A percentile compares a stretch with the other conserved stretches of the same genome.
Evolutionary conservation across 1,140 invertebrate genomes (phyloP).

Genomic region (Drosophila gunungcola): DNA sequence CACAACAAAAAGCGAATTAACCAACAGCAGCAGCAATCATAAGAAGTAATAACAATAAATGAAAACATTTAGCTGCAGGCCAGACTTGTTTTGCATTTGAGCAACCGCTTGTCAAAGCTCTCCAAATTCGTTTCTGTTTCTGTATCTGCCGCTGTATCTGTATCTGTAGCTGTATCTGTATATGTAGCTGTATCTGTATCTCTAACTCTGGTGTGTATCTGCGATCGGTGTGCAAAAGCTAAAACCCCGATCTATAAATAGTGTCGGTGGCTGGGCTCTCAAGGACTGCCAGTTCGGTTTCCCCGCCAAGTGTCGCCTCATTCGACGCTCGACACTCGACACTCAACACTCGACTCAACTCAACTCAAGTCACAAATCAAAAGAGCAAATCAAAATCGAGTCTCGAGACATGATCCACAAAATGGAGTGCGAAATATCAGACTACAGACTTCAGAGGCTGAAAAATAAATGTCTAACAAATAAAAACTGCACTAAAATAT

Average conservation of each 20-base stretch:
- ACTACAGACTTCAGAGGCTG: not conserved
- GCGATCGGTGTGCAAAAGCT: conserved; percentile 23
- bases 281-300: conserved; percentile 43
- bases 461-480: not conserved
- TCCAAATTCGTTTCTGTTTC: conserved; percentile 1
- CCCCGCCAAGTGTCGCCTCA: conserved; percentile 19
- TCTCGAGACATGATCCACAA: conserved; percentile 5
- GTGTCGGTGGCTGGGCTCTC: conserved; percentile 20
- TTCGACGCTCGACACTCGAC: not conserved
- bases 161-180: conserved; percentile 1
- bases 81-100: conserved; percentile 48
- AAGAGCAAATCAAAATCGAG: conserved; percentile 16
- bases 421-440: not conserved
- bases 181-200: conserved; percentile 1
- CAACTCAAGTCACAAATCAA: conserved; percentile 12
- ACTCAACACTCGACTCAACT: not conserved
- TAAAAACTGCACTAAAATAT: not conserved
- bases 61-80: conserved; percentile 45
- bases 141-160: conserved; percentile 11
- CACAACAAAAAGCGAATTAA: not conserved
- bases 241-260: conserved; percentile 45
- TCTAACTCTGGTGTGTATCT: conserved; percentile 21
- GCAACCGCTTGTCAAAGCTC: not conserved
- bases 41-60: conserved; percentile 39
- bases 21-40: conserved; percentile 2